A percentile compares a stretch with the other conserved stretches of the same genome.
These are phyloP conservation scores for Abrostola triplasia DNA, from an alignment of 2,888 invertebrate genomes.

Conservation along the genomic window DNA sequence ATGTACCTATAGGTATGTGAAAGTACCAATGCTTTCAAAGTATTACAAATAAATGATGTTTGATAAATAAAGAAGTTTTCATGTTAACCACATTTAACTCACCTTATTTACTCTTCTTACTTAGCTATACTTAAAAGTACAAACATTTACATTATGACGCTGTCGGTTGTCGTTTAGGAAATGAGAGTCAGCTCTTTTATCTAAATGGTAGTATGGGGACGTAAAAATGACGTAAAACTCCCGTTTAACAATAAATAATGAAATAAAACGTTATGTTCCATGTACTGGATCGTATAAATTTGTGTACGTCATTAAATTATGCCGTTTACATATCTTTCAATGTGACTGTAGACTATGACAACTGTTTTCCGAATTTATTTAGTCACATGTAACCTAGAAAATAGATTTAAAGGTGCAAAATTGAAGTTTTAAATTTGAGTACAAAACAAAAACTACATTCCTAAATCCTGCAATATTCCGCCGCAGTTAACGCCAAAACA, in stretches of 20 bases:
- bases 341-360: background rate
- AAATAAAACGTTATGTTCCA: slow-evolving; percentile 72
- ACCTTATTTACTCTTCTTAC: background rate
- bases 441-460: background rate
- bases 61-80: slow-evolving; percentile 4
- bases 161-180: slow-evolving; percentile 72
- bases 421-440: background rate
- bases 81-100: slow-evolving; percentile 1
- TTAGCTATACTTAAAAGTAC: slow-evolving; percentile 10
- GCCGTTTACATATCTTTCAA: background rate
- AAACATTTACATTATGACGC: slow-evolving; percentile 46
- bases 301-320: slow-evolving; percentile 16
- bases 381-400: no score
- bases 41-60: no score
- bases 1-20: no score
- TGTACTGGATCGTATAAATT: slow-evolving; percentile 44
- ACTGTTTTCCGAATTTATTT: no score
- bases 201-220: slow-evolving; percentile 78
- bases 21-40: no score
- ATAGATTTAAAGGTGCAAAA: background rate
- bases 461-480: slow-evolving; percentile 1
- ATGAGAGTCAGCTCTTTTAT: slow-evolving; percentile 81
- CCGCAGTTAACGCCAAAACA: slow-evolving; percentile 15
- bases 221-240: slow-evolving; percentile 79
- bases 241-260: slow-evolving; percentile 77